Conservation (phyloP, 2,797 vertebrate species). For the Danio jaintianensis region DNA sequence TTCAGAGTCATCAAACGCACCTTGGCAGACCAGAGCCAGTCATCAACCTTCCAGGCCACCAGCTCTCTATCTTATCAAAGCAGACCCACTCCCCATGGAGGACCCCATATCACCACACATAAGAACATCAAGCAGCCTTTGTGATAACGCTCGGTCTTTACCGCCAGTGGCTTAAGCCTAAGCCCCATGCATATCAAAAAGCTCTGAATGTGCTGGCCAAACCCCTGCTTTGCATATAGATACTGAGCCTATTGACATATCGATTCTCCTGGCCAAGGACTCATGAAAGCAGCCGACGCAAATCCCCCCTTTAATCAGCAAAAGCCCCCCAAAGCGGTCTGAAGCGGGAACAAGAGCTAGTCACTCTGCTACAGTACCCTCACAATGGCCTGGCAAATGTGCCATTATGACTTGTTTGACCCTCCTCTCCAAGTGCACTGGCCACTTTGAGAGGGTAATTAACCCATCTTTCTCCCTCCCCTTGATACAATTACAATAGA, state of each 20-base stretch:
- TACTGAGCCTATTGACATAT: slow-evolving; percentile 54
- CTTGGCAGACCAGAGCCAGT: slow-evolving; percentile 16
- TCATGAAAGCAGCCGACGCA: slow-evolving; percentile 45
- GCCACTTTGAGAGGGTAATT: slow-evolving; percentile 59
- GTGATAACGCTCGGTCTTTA: slow-evolving; percentile 44
- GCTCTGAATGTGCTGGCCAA: slow-evolving; percentile 45
- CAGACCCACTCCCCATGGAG: slow-evolving; percentile 40
- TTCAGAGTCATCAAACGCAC: slow-evolving; percentile 36
- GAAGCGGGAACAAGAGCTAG: slow-evolving; percentile 32
- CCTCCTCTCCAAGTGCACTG: slow-evolving; percentile 50
- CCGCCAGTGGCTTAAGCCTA: slow-evolving; percentile 49
- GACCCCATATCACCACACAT: slow-evolving; percentile 45
- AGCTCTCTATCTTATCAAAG: slow-evolving; percentile 56
- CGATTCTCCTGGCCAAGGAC: slow-evolving; percentile 45
- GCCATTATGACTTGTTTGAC: slow-evolving; percentile 52
- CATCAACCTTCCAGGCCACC: slow-evolving; percentile 30
- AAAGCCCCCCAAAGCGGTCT: slow-evolving; percentile 51
- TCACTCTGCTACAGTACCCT: slow-evolving; percentile 24
- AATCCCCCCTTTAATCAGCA: slow-evolving; percentile 54
- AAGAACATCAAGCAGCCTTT: slow-evolving; percentile 48
- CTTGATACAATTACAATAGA: slow-evolving; percentile 54
- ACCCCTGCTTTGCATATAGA: slow-evolving; percentile 53
- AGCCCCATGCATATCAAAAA: slow-evolving; percentile 50
- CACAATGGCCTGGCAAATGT: slow-evolving; percentile 58
- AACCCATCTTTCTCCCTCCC: slow-evolving; percentile 50